Evolutionary conservation across 2,113 vertebrate genomes (phyloP).

Genomic region (Sturnira hondurensis): DNA sequence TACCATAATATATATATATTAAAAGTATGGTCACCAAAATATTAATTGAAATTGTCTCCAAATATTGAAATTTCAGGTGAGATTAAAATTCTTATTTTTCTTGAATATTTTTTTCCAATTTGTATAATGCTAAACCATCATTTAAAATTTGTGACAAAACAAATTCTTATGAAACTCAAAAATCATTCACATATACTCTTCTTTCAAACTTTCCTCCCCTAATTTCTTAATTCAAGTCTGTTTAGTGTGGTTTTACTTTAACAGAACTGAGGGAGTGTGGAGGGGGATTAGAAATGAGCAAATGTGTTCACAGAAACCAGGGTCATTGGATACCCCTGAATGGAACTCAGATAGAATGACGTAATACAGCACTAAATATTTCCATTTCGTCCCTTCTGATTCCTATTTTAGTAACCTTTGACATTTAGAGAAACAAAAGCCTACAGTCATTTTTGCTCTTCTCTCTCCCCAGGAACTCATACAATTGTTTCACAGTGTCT

Average conservation of each 20-base stretch:
- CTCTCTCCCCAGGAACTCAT: background rate
- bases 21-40: background rate
- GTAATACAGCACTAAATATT: background rate
- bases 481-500: background rate
- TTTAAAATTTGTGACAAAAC: constrained; percentile 25
- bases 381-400: constrained; percentile 34
- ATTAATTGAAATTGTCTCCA: background rate
- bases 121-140: background rate
- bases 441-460: background rate
- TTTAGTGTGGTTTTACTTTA: constrained; percentile 2
- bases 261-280: background rate
- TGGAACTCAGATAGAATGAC: background rate
- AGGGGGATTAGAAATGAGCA: background rate
- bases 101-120: background rate
- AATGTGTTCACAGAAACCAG: background rate
- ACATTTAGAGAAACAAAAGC: constrained; percentile 53
- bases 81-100: background rate
- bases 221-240: background rate
- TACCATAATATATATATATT: background rate
- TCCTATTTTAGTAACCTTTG: constrained; percentile 36
- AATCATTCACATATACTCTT: background rate
- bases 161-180: constrained; percentile 18
- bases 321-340: background rate
- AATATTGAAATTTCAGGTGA: background rate
- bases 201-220: background rate